phyloP scores from a whole-genome alignment of 2,888 invertebrate genomes.

The Drosophila meridiana region DNA sequence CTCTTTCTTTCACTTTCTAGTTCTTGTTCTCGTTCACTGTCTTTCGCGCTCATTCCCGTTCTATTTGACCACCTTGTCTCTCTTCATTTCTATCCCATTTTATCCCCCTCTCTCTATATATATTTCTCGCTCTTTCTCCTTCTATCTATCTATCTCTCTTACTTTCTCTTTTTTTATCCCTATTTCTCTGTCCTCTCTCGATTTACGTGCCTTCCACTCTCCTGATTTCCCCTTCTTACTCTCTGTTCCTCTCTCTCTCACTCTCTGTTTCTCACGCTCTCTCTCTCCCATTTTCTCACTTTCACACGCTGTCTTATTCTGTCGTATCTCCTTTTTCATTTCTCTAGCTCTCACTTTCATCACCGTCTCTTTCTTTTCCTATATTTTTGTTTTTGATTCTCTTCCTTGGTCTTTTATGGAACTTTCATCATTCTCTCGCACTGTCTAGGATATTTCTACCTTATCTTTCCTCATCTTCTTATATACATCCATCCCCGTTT shows the following conservation, averaged over 20 bases:
- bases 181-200: not conserved
- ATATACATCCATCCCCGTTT: not conserved
- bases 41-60: too few relatives aligned
- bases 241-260: not conserved
- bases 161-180: not conserved
- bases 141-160: not conserved
- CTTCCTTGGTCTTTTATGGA: not conserved
- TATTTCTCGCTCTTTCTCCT: not conserved
- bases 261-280: not conserved
- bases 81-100: not conserved
- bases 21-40: not conserved
- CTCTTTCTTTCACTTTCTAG: not conserved
- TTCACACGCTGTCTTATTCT: not conserved
- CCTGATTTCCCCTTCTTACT: not conserved
- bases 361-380: not conserved
- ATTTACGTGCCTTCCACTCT: not conserved
- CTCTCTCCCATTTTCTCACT: not conserved
- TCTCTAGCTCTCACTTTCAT: not conserved
- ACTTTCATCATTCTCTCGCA: not conserved
- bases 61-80: too few relatives aligned
- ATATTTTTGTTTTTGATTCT: not conserved
- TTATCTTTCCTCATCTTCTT: not conserved
- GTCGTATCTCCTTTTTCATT: too few relatives aligned
- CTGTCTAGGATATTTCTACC: too few relatives aligned
- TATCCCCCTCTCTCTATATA: not conserved